Base-by-base conservation (phyloP, 2,888 invertebrate genomes). In the Arrhopalites spinosus region DNA sequence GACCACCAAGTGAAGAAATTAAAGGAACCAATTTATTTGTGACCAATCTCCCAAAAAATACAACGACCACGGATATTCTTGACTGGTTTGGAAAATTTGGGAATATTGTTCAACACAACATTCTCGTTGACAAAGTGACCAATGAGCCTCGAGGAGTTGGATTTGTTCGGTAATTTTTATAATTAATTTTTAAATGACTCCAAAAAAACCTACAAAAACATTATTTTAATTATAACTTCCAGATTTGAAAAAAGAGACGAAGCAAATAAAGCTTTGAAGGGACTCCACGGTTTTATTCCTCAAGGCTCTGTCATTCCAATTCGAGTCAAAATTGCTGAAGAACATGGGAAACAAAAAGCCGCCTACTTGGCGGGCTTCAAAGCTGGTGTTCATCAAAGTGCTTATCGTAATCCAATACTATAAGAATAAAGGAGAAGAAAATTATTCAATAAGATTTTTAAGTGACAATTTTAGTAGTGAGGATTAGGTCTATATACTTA, bases 21-120 rank as follows among this genome's bases (percentile, higher is more conserved):
- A 96, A 95, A 86, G 95, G 95, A 53, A 53, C 96, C 25, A 97
- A 97, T 86, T 89, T 97, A 74, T 97, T 96, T 86, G 93, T 97
- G 78, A 93, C 95, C 81, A 95, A 96, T 87, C 88, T 96, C 82
- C 96, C 96, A 11, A 74, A 78, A 56, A 75, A 68, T 30, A 79
- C 78, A 43, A 77, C 72, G n/a, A 61, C 74, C n/a, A 67, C 91
- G 66, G 92, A 95, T 84, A 87, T 96, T 77, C 92, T 94, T 84
- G 90, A 91, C 77, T 89, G 95, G 85, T 96, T 96, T 87, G 91
- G 92, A 84, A 91, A 92, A 85, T 96, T 91, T 86, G 96, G 96
- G 45, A 90, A 91, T 83, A 96, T 96, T 85, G 93, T 96, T 81
- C 96, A 96, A 87, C 93, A 93, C 85, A 94, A 95, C 84, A 91